Base-by-base conservation (phyloP, 2,797 vertebrate genomes). In the Sebastes minor region DNA sequence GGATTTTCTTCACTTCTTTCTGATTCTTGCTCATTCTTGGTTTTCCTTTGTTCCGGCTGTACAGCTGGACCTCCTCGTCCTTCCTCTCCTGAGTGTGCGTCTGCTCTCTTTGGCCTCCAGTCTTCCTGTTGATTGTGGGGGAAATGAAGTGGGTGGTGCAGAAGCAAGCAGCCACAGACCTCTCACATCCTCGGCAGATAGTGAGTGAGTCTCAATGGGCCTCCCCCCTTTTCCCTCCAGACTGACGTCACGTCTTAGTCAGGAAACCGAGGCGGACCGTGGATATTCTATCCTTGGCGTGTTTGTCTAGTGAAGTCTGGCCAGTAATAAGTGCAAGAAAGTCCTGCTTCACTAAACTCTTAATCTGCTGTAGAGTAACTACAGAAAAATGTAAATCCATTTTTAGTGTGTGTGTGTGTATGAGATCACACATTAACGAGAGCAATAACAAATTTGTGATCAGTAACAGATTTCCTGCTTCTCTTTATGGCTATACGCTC, bases 111-210 rank as follows among this genome's bases (percentile, higher is more conserved):
- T 23, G 88, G 90, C 81, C 89, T 89, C 89, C 86, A 82, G 89
- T 85, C 89, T 95, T 96, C 96, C 95, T 95, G 94, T 96, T 95
- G 92, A 95, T 92, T 94, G 88, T 90, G 89, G 91, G 89, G 89
- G 92, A 92, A 94, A 88, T 90, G 78, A 90, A 88, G 88, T 84
- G 91, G 92, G 92, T 85, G 93, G 88, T 69, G 89, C 89, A 85
- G 86, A 86, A 83, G 86, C 84, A 88, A 83, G 86, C 84, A 88
- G 92, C 82, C 82, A 80, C 82, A 80, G 82, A 52, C 74, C 88
- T 91, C 85, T 87, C 73, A 82, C 80, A 84, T 89, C 89, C 82
- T 73, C 76, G 74, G 80, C 84, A 89, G 90, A 92, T 86, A 92
- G 80, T 66, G 61, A 79, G 84, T 82, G 88, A 86, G 88, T 90